phyloP scores from a whole-genome alignment of 2,888 invertebrate species.

The Hyalella azteca region DNA sequence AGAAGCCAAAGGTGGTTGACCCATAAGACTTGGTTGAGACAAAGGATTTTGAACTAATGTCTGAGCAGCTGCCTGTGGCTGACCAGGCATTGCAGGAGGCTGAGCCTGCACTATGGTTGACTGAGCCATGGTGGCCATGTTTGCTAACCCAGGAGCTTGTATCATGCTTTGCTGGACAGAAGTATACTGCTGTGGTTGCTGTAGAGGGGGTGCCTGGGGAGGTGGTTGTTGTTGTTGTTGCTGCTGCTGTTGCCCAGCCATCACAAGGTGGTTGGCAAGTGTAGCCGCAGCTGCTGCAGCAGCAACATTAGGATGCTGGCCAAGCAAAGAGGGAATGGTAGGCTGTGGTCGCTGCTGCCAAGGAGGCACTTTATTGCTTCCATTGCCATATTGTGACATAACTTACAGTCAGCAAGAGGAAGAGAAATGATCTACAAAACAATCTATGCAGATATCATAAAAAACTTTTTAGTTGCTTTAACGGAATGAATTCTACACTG shows the following conservation, averaged over 20 bases:
- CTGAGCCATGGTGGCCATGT: slow-evolving; percentile 49
- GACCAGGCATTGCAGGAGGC: slow-evolving; percentile 37
- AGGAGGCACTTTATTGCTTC: slow-evolving; percentile 53
- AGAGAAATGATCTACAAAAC: too few relatives aligned
- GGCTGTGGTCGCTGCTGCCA: slow-evolving; percentile 57
- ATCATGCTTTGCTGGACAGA: slow-evolving; percentile 58
- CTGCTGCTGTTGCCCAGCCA: slow-evolving; percentile 40
- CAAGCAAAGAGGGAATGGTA: slow-evolving; percentile 49
- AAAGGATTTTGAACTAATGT: slow-evolving; percentile 29
- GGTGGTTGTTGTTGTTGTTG: background rate
- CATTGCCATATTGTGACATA: slow-evolving; percentile 54
- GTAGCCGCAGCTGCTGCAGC: slow-evolving; percentile 40
- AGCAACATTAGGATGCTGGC: slow-evolving; percentile 52
- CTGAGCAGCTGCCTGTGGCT: slow-evolving; percentile 49
- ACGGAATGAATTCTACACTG: too few relatives aligned
- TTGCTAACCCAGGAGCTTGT: slow-evolving; percentile 55
- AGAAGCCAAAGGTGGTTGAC: slow-evolving; percentile 54
- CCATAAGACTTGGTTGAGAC: slow-evolving; percentile 46
- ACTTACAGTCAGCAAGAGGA: too few relatives aligned
- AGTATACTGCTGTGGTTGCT: slow-evolving; percentile 52
- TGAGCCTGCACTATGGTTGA: slow-evolving; percentile 38
- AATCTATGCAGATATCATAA: too few relatives aligned
- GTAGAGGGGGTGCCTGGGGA: background rate
- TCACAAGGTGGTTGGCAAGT: slow-evolving; percentile 47
- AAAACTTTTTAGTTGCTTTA: too few relatives aligned